phyloP scores from a whole-genome alignment of 1,140 invertebrate genomes.

The Oreohelix idahoensis region DNA sequence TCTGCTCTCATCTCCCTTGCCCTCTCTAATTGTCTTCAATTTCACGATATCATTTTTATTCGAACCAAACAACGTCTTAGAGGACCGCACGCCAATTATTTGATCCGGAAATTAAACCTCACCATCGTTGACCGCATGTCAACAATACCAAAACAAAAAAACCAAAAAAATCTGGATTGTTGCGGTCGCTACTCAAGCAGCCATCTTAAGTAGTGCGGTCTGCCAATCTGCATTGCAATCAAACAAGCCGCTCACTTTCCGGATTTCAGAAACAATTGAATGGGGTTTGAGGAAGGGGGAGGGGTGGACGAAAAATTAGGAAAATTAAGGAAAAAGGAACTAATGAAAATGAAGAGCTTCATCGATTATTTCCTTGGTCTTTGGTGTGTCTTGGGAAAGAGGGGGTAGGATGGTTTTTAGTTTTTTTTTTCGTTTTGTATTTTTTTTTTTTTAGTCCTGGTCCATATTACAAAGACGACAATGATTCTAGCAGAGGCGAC shows the following conservation, averaged over 20 bases:
- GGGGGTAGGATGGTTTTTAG: neutral
- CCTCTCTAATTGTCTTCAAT: constrained; percentile 26
- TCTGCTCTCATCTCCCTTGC: constrained; percentile 3
- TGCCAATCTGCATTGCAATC: constrained; percentile 32
- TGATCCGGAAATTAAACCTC: constrained; percentile 37
- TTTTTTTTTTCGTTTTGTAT: neutral
- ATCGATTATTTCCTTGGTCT: neutral
- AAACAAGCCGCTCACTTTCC: constrained; percentile 28
- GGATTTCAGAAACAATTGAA: constrained; percentile 19
- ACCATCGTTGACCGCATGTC: constrained; percentile 23
- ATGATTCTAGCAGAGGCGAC: constrained; percentile 14
- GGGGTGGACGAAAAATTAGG: neutral
- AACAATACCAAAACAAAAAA: neutral
- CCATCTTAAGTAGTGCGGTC: neutral
- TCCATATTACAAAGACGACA: constrained; percentile 19
- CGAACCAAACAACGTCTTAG: constrained; percentile 11
- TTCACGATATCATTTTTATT: constrained; percentile 33
- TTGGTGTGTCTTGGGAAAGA: neutral
- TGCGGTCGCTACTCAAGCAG: neutral
- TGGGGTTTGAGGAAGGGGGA: no score
- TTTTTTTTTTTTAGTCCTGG: neutral
- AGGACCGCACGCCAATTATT: constrained; percentile 21
- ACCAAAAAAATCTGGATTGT: neutral
- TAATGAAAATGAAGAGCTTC: neutral
- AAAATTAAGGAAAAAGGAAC: neutral